Base-by-base conservation (phyloP, 2,888 invertebrate species). In the Terebella lapidaria region DNA sequence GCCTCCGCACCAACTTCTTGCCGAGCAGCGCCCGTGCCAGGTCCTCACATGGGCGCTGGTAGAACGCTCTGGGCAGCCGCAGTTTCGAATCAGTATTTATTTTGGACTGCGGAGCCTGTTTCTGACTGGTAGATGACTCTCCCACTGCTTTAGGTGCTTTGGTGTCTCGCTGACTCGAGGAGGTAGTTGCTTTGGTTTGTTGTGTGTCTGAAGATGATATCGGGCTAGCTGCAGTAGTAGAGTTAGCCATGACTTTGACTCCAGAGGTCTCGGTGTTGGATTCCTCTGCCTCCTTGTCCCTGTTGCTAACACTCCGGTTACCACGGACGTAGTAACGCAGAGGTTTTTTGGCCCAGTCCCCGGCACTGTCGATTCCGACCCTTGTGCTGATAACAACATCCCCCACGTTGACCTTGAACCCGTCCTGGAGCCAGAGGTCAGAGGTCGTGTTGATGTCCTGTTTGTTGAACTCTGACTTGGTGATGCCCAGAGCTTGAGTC, bases 331-430 rank as follows among this genome's bases (percentile, higher is more conserved):
- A 88, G 79, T 85, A 89, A 63, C 88, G 74, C 52, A 87, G 79
- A 2, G 85, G 85, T 77, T 87, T 87, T 27, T 78, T 78, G 0
- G 84, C 83, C 86, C 87, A 88, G 72, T 87, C 86, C 58, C 78
- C 86, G 54, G 82, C 85, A 59, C 84, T 84, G 49, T 84, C 84
- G 56, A 89, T 86, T 51, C 88, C 88, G 60, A 89, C 86, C 70
- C 89, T 80, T 35, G 84, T 79, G 51, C 84, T 82, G 53, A 77
- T 72, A 1, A 88, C 81, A 54, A 83, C 72, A n/a, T 71, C 59
- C 2, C 66, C 62, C 2, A 66, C 61, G 18, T 67, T 61, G 3
- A 78, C 59, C 18, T 54, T 54, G 5, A 69, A 69, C 10, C 74
- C 78, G 20, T 76, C 67, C 73, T 86, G 85, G 18, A 87, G 61